Conservation (phyloP, 1,140 invertebrate species). For the Apis mellifera region DNA sequence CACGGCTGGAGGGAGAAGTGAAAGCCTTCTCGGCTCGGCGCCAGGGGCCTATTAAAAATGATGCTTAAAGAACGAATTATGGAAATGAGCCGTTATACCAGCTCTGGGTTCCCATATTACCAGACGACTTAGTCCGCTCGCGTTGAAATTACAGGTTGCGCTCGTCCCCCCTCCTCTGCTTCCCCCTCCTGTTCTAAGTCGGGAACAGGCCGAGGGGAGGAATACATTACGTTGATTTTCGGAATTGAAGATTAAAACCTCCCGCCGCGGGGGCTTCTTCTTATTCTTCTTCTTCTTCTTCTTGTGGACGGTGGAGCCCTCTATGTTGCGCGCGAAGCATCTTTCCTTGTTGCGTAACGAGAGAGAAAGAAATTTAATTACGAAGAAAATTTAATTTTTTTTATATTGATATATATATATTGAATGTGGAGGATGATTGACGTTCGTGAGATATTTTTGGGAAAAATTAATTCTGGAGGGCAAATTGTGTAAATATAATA, state of each 20-base stretch:
- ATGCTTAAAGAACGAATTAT: conserved; percentile 80
- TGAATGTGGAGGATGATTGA: too few relatives aligned
- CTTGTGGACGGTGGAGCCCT: neutral
- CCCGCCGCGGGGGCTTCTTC: conserved; percentile 40
- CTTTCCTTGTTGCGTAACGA: neutral
- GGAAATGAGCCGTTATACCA: conserved; percentile 77
- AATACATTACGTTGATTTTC: conserved; percentile 77
- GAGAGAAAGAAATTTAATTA: too few relatives aligned
- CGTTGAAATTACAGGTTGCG: conserved; percentile 78
- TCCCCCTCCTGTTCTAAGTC: conserved; percentile 48
- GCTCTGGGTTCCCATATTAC: conserved; percentile 76
- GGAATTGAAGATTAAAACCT: conserved; percentile 71
- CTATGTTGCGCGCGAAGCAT: neutral
- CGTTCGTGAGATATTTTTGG: too few relatives aligned
- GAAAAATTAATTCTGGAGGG: too few relatives aligned
- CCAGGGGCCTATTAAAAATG: conserved; percentile 80
- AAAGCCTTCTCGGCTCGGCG: conserved; percentile 64
- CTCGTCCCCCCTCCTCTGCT: conserved; percentile 6
- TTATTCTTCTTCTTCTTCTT: conserved; percentile 35
- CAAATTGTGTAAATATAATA: too few relatives aligned
- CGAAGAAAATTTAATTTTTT: too few relatives aligned
- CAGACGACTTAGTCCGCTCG: conserved; percentile 73
- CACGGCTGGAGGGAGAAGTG: neutral
- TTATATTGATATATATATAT: too few relatives aligned
- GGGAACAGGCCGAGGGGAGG: conserved; percentile 63